These are phyloP conservation scores for Hoplodrina blanda DNA, from an alignment of 2,888 invertebrate genomes.

Conservation along the genomic window DNA sequence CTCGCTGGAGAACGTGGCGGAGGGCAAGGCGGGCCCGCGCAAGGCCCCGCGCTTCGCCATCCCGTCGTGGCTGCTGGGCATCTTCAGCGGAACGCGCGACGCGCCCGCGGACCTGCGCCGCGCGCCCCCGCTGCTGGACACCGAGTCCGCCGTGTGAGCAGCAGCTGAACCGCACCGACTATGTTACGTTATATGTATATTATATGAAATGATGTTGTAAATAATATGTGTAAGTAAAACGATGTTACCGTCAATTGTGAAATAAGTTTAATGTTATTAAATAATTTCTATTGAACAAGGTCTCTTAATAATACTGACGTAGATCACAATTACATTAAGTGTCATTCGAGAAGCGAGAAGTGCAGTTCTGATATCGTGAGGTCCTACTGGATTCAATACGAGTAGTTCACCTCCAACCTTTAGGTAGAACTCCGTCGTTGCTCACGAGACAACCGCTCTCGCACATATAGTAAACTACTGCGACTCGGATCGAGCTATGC, in stretches of 20 bases:
- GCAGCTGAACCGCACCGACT: slow-evolving; percentile 16
- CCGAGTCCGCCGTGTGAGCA: slow-evolving; percentile 86
- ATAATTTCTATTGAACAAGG: slow-evolving; percentile 89
- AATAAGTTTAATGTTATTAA: slow-evolving; percentile 91
- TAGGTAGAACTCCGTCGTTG: slow-evolving; percentile 18
- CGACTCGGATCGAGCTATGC: slow-evolving; percentile 51
- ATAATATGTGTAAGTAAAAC: slow-evolving; percentile 90
- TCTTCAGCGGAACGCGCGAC: slow-evolving; percentile 90
- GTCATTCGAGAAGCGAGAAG: slow-evolving; percentile 53
- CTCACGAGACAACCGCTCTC: slow-evolving; percentile 27
- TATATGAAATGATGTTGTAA: slow-evolving; percentile 87
- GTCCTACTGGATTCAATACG: background rate
- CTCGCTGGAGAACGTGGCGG: slow-evolving; percentile 93
- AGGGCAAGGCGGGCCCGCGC: slow-evolving; percentile 78
- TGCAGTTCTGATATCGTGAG: slow-evolving; percentile 26
- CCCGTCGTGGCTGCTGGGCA: slow-evolving; percentile 93
- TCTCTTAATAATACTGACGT: slow-evolving; percentile 89
- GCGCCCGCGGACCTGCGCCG: slow-evolving; percentile 91
- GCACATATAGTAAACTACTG: slow-evolving; percentile 32
- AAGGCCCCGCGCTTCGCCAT: slow-evolving; percentile 93
- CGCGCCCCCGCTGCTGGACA: slow-evolving; percentile 86
- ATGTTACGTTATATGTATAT: slow-evolving; percentile 71
- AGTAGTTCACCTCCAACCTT: slow-evolving; percentile 37
- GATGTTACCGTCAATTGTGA: slow-evolving; percentile 91
- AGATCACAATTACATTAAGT: slow-evolving; percentile 81